Evolutionary conservation across 2,797 vertebrate species (phyloP).

Genomic region (Nyctibius grandis): DNA sequence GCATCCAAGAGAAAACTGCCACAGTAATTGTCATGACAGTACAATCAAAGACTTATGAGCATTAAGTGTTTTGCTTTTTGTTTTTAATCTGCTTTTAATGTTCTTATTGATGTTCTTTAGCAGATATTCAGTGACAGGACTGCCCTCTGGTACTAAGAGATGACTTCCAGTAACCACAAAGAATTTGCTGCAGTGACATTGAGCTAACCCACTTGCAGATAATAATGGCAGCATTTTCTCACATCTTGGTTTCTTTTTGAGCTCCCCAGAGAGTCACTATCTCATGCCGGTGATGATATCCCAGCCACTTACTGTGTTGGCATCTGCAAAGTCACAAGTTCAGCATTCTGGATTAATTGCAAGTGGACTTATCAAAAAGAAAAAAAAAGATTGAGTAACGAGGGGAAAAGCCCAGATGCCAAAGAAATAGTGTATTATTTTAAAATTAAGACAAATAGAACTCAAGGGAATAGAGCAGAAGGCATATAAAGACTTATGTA

Average conservation of each 20-base stretch:
- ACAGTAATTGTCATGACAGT: neutral
- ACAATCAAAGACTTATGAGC: neutral
- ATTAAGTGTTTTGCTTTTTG: neutral
- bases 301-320: neutral
- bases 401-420: neutral
- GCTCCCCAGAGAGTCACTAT: neutral
- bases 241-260: neutral
- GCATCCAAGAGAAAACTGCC: neutral
- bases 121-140: neutral
- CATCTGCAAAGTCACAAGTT: constrained; percentile 25
- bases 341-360: neutral
- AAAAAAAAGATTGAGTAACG: neutral
- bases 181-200: constrained; percentile 39
- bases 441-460: neutral
- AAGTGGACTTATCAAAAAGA: neutral
- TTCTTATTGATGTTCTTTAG: neutral
- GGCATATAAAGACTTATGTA: neutral
- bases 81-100: neutral
- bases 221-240: neutral
- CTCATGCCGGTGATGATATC: neutral
- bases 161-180: neutral
- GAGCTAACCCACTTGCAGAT: neutral
- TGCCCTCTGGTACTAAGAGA: neutral
- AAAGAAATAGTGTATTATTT: neutral
- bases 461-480: neutral